Percentiles rank a stretch among this genome's conserved stretches.
Evolutionary conservation across 2,888 invertebrate genomes (phyloP).

Genomic region (Buathra laborator): DNA sequence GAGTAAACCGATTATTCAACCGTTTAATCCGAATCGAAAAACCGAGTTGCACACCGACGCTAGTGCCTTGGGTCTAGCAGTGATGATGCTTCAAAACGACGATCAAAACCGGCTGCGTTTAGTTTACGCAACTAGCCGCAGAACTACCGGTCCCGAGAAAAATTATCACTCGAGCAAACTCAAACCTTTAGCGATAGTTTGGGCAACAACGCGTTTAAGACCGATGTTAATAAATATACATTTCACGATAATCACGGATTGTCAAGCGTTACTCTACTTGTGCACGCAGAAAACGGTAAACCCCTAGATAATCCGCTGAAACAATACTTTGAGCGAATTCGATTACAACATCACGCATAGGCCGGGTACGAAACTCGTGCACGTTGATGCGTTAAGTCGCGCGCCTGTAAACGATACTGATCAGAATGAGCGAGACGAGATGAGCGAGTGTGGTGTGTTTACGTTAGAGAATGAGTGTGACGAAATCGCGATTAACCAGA

Average conservation of each 20-base stretch:
- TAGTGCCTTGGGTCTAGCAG: conserved; percentile 5
- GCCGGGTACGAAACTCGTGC: conserved; percentile 66
- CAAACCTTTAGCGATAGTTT: conserved; percentile 37
- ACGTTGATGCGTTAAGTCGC: conserved; percentile 68
- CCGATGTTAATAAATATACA: not conserved
- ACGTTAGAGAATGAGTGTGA: not conserved
- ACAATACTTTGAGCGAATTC: conserved; percentile 28
- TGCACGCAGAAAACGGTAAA: conserved; percentile 4
- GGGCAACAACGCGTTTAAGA: conserved; percentile 14
- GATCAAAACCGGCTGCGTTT: conserved; percentile 52
- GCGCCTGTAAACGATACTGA: conserved; percentile 48
- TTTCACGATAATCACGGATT: conserved; percentile 64
- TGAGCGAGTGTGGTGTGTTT: not conserved
- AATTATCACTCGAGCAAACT: conserved; percentile 72
- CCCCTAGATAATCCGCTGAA: conserved; percentile 13
- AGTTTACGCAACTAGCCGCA: conserved; percentile 71
- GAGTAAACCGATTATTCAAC: conserved; percentile 17
- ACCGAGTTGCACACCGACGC: conserved; percentile 49
- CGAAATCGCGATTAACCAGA: conserved; percentile 13
- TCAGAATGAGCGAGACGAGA: not conserved
- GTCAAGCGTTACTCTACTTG: not conserved
- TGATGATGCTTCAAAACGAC: conserved; percentile 63
- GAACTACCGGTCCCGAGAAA: conserved; percentile 69
- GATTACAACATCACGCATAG: conserved; percentile 65
- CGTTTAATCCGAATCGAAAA: conserved; percentile 19